Percentiles rank a stretch among this genome's conserved stretches.
These are phyloP conservation scores for Chelonus formosanus DNA, from an alignment of 2,888 invertebrate species.

Conservation along the genomic window DNA sequence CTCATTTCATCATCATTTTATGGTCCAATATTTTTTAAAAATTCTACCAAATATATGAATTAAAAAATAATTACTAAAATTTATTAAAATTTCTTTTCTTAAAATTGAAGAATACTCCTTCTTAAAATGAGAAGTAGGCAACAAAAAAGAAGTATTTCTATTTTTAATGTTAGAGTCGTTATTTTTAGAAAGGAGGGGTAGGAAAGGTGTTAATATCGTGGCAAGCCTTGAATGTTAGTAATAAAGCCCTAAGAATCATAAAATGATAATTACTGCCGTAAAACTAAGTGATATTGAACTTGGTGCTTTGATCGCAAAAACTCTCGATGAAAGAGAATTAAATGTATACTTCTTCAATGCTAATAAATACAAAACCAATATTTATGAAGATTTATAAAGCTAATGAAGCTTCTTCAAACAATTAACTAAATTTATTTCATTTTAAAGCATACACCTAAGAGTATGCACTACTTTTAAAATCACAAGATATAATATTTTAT, in stretches of 20 bases:
- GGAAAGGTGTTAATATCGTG: constrained; percentile 49
- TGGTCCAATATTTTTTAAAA: not conserved
- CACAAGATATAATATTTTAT: too few species aligned
- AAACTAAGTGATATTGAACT: constrained; percentile 65
- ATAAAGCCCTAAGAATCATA: constrained; percentile 64
- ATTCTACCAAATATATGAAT: not conserved
- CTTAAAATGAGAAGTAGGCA: too few species aligned
- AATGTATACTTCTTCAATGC: too few species aligned
- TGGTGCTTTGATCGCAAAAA: constrained; percentile 50
- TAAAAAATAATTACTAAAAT: not conserved
- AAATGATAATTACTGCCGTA: constrained; percentile 63
- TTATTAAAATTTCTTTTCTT: too few species aligned
- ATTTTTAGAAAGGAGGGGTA: constrained; percentile 47
- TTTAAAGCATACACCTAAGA: too few species aligned
- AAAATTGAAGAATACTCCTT: too few species aligned
- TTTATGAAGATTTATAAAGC: too few species aligned
- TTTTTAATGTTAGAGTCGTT: constrained; percentile 39
- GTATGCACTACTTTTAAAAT: too few species aligned
- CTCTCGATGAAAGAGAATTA: constrained; percentile 37
- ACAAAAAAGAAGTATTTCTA: not conserved
- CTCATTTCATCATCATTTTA: not conserved
- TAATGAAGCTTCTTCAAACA: too few species aligned
- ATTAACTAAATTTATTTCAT: too few species aligned
- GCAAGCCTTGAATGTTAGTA: constrained; percentile 50
- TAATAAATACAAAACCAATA: too few species aligned